Percentiles rank a stretch among this genome's conserved stretches.
Evolutionary conservation across 1,140 invertebrate species (phyloP).

Genomic region (Drosophila funebris): DNA sequence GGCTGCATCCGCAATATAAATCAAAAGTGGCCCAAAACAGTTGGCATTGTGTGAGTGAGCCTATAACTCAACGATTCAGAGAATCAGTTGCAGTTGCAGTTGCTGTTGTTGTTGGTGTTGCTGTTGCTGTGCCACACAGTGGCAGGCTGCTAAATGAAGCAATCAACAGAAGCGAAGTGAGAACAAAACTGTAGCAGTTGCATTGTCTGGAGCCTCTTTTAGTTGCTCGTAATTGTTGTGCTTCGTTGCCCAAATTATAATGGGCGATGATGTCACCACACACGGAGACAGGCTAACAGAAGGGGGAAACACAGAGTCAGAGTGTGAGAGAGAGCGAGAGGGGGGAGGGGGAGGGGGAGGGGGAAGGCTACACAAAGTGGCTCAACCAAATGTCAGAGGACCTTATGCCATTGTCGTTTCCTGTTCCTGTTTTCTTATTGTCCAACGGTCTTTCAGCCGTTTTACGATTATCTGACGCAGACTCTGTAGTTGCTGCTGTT

Average conservation of each 20-base stretch:
- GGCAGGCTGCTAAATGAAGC: constrained; percentile 57
- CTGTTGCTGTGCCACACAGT: constrained; percentile 2
- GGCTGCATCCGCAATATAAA: constrained; percentile 77
- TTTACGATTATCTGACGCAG: constrained; percentile 69
- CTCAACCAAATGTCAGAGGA: constrained; percentile 11
- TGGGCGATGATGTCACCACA: constrained; percentile 76
- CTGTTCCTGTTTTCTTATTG: constrained; percentile 69
- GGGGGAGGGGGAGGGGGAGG: not conserved
- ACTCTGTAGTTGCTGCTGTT: not conserved
- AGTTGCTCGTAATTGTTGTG: constrained; percentile 36
- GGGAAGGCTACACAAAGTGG: not conserved
- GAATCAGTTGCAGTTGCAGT: not conserved
- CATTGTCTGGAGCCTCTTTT: constrained; percentile 34
- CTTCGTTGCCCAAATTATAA: constrained; percentile 52
- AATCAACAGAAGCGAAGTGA: constrained; percentile 43
- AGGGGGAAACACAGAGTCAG: not conserved
- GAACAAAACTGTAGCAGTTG: constrained; percentile 21
- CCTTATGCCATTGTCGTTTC: constrained; percentile 68
- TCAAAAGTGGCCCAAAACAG: constrained; percentile 48
- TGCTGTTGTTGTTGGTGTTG: not conserved
- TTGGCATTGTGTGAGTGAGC: constrained; percentile 51
- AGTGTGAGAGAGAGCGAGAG: not conserved
- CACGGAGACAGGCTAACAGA: constrained; percentile 17
- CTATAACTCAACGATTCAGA: constrained; percentile 51
- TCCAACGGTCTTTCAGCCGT: constrained; percentile 57